Evolutionary conservation across 2,888 invertebrate genomes (phyloP).

Genomic region (Epistrophella euchroma): DNA sequence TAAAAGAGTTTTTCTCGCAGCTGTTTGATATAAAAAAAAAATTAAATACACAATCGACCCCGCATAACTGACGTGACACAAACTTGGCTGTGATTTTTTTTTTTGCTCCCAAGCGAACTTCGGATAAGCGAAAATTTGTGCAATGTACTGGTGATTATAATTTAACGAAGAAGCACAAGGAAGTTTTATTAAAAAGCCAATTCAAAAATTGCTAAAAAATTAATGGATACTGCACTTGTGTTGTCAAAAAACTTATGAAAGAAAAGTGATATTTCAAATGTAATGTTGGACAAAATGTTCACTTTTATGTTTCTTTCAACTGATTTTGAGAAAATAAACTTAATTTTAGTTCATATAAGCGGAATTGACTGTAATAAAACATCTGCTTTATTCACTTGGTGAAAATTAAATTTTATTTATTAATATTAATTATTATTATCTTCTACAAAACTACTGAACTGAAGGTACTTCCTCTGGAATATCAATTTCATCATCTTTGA

Average conservation of each 20-base stretch:
- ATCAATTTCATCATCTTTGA: constrained; percentile 44
- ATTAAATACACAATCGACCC: constrained; percentile 40
- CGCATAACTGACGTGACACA: background rate
- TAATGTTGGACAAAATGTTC: too few species aligned
- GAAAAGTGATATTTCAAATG: too few species aligned
- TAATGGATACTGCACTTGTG: too few species aligned
- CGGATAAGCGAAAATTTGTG: background rate
- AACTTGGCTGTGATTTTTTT: background rate
- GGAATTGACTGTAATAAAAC: background rate
- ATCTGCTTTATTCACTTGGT: background rate
- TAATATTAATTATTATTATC: constrained; percentile 29
- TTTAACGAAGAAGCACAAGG: too few species aligned
- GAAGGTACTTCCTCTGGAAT: constrained; percentile 54
- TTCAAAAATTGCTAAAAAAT: too few species aligned
- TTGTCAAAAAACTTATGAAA: too few species aligned
- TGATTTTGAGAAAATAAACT: background rate
- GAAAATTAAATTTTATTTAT: constrained; percentile 46
- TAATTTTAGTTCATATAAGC: background rate
- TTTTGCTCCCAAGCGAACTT: background rate
- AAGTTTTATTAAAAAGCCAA: too few species aligned
- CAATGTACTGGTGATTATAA: too few species aligned
- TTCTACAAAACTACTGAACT: constrained; percentile 49
- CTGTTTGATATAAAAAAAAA: background rate
- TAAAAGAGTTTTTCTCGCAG: constrained; percentile 1
- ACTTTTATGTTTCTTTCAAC: too few species aligned